Conservation (phyloP, 2,113 vertebrate genomes). For the Mus pahari region DNA sequence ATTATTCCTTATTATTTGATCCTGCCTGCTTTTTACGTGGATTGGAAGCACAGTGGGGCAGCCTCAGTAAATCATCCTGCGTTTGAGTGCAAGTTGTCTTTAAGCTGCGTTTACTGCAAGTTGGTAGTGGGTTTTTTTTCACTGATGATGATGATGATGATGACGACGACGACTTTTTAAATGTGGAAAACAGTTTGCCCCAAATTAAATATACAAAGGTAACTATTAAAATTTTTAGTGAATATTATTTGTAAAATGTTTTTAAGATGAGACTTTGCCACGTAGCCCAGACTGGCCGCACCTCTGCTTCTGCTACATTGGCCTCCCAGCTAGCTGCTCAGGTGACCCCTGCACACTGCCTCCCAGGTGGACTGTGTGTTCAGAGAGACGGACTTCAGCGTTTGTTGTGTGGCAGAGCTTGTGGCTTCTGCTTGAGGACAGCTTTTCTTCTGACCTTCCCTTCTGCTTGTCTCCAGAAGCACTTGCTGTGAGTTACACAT, state of each 20-base stretch:
- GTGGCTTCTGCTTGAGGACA: background rate
- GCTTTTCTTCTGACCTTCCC: slow-evolving; percentile 2
- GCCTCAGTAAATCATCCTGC: background rate
- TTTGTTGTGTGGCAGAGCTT: slow-evolving; percentile 30
- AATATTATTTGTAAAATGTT: background rate
- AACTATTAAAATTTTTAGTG: slow-evolving; percentile 34
- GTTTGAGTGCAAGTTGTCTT: background rate
- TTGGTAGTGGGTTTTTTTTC: background rate
- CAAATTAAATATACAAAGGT: background rate
- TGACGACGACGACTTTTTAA: background rate
- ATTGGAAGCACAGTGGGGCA: background rate
- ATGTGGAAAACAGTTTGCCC: background rate
- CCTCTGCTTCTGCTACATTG: background rate
- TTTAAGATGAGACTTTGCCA: background rate
- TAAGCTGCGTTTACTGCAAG: slow-evolving; percentile 18
- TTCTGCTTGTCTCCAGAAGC: background rate
- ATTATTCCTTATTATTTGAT: slow-evolving; percentile 41
- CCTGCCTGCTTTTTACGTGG: background rate
- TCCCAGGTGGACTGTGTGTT: background rate
- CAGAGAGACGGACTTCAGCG: background rate
- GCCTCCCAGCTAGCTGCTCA: background rate
- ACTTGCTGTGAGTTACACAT: background rate
- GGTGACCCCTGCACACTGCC: no score
- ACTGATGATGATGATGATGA: background rate
- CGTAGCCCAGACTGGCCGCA: background rate